Evolutionary conservation across 2,888 invertebrate genomes (phyloP).

Genomic region (Eilema griseolum): DNA sequence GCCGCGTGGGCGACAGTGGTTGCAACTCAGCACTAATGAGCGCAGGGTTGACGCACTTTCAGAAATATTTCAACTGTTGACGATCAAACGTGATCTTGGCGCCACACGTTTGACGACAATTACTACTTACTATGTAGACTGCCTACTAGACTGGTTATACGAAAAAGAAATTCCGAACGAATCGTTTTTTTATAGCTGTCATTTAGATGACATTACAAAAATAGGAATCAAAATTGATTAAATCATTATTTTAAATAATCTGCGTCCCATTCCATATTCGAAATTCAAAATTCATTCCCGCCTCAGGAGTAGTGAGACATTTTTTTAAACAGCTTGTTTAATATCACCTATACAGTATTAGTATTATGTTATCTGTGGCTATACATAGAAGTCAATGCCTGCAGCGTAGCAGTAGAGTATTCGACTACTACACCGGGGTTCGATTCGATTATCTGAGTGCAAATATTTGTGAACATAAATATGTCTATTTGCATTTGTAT

Average conservation of each 20-base stretch:
- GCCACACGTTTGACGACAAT: constrained; percentile 1
- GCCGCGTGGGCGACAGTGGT: constrained; percentile 50
- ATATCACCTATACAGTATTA: background rate
- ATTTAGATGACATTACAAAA: background rate
- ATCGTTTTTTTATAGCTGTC: background rate
- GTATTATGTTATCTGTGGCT: too few relatives aligned
- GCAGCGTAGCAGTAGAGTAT: background rate
- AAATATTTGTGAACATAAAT: background rate
- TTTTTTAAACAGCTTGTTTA: background rate
- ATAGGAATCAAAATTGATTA: too few relatives aligned
- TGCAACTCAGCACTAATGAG: constrained; percentile 50
- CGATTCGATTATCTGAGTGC: background rate
- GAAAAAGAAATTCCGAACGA: background rate
- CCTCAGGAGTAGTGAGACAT: background rate
- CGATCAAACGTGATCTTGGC: background rate
- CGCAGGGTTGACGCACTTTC: constrained; percentile 41
- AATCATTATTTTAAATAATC: too few relatives aligned
- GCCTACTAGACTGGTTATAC: background rate
- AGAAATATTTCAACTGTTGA: constrained; percentile 2
- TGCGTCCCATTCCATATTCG: too few relatives aligned
- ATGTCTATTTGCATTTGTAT: background rate
- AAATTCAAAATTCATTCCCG: background rate
- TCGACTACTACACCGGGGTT: background rate
- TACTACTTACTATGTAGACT: background rate
- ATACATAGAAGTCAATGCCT: background rate